Evolutionary conservation across 2,888 invertebrate genomes (phyloP).

Genomic region (Chrysolina oricalcia): DNA sequence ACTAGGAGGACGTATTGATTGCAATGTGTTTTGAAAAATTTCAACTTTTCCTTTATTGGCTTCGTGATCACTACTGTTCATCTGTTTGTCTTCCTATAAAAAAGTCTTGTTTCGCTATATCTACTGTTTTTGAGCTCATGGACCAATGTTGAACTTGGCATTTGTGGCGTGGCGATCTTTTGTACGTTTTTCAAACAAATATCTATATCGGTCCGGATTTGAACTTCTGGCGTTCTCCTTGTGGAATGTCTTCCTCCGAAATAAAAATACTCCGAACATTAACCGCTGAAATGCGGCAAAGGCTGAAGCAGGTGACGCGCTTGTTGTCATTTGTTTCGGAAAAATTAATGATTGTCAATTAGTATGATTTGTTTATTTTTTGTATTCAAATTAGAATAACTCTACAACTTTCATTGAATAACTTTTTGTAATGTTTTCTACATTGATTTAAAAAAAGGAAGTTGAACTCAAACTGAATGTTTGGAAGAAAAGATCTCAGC

Average conservation of each 20-base stretch:
- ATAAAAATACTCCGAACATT: constrained; percentile 48
- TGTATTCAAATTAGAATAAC: background rate
- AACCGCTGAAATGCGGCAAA: constrained; percentile 40
- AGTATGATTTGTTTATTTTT: background rate
- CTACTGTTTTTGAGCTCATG: background rate
- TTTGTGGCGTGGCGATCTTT: constrained; percentile 24
- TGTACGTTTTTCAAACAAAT: constrained; percentile 44
- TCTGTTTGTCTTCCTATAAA: background rate
- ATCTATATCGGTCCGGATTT: constrained; percentile 45
- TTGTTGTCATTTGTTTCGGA: constrained; percentile 17
- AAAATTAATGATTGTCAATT: background rate
- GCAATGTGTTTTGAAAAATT: too few relatives aligned
- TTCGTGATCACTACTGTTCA: too few relatives aligned
- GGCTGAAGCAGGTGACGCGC: constrained; percentile 25
- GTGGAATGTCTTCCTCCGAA: constrained; percentile 43
- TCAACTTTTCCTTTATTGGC: too few relatives aligned
- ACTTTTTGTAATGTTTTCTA: too few relatives aligned
- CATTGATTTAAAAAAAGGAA: too few relatives aligned
- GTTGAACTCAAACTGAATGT: too few relatives aligned
- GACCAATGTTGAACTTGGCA: constrained; percentile 14
- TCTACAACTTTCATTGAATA: too few relatives aligned
- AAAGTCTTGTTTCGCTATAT: background rate
- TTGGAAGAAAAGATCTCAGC: too few relatives aligned
- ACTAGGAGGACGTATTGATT: too few relatives aligned
- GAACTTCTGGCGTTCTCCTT: constrained; percentile 30